A percentile compares a stretch with the other conserved stretches of the same genome.
These are phyloP conservation scores for Aphrophora alni DNA, from an alignment of 2,888 invertebrate species.

Conservation along the genomic window DNA sequence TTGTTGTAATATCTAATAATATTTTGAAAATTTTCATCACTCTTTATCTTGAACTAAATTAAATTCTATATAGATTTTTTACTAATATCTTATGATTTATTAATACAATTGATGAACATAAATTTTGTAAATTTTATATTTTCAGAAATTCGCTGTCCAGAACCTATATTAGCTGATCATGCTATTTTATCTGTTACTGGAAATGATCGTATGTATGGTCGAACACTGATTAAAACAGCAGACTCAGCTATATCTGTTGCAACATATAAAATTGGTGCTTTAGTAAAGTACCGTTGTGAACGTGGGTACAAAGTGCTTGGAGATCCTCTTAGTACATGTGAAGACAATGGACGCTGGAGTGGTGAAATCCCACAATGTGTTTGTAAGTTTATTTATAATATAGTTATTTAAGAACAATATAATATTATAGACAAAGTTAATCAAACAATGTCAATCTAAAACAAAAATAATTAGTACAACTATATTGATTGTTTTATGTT, in stretches of 20 bases:
- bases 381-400: slow-evolving; percentile 66
- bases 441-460: too few species aligned
- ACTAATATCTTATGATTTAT: too few species aligned
- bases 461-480: too few species aligned
- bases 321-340: slow-evolving; percentile 83
- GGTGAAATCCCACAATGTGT: slow-evolving; percentile 82
- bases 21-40: too few species aligned
- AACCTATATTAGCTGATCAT: slow-evolving; percentile 82
- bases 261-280: slow-evolving; percentile 84
- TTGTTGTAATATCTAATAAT: too few species aligned
- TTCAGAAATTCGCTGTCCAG: slow-evolving; percentile 86
- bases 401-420: too few species aligned
- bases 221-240: slow-evolving; percentile 78
- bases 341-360: slow-evolving; percentile 86
- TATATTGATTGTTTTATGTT: too few species aligned
- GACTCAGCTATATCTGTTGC: slow-evolving; percentile 70
- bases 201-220: slow-evolving; percentile 88
- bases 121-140: neutral
- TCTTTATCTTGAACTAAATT: too few species aligned
- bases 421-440: too few species aligned
- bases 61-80: too few species aligned
- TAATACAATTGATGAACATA: too few species aligned
- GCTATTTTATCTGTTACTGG: slow-evolving; percentile 88
- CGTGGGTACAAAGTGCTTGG: slow-evolving; percentile 88
- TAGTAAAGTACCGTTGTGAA: slow-evolving; percentile 89